phyloP scores from a whole-genome alignment of 1,140 invertebrate genomes.

The Heliconius congener region DNA sequence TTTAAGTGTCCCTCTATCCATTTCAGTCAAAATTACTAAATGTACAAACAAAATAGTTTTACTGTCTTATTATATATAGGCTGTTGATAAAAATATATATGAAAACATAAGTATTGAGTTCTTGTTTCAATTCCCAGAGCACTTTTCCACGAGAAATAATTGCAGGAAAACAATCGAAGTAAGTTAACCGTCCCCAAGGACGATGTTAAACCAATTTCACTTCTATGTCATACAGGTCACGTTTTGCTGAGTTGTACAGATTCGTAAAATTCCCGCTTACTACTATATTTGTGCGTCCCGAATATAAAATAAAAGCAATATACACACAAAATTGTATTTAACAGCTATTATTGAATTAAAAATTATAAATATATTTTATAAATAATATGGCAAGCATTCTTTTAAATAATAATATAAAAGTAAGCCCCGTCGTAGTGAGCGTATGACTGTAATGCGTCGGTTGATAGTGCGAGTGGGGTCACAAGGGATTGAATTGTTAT shows the following conservation, averaged over 20 bases:
- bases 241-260: conserved; percentile 13
- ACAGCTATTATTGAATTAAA: not conserved
- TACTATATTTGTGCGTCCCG: conserved; percentile 13
- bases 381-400: not conserved
- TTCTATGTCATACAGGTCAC: conserved; percentile 29
- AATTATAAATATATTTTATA: not conserved
- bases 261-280: conserved; percentile 23
- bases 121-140: not conserved
- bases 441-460: too few species aligned
- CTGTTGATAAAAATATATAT: not conserved
- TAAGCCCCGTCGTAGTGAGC: too few species aligned
- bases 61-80: too few species aligned
- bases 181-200: not conserved
- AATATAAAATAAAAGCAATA: conserved; percentile 12
- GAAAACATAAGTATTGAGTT: not conserved
- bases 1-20: too few species aligned
- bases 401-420: too few species aligned
- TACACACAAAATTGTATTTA: not conserved
- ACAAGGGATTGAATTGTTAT: too few species aligned
- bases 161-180: not conserved
- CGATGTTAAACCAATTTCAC: conserved; percentile 30
- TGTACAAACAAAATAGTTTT: too few species aligned
- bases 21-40: too few species aligned
- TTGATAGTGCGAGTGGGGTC: too few species aligned
- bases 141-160: not conserved